Percentiles rank a stretch among this genome's conserved stretches.
phyloP scores from a whole-genome alignment of 2,113 vertebrate species.

The Ia io region DNA sequence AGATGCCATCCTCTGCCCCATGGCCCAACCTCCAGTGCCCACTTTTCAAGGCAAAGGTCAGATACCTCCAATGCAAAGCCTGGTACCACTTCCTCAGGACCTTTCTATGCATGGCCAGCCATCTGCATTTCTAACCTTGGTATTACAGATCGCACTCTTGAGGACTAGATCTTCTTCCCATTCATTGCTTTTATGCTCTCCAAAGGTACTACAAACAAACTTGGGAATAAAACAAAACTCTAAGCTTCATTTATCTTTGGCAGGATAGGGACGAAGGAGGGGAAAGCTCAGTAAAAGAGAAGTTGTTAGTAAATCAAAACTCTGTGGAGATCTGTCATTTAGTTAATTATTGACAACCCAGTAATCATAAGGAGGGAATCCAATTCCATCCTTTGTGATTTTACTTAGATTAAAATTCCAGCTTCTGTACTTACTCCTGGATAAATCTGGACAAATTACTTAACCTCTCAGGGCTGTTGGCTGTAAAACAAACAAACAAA shows the following conservation, averaged over 20 bases:
- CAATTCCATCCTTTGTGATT: background rate
- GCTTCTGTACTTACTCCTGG: background rate
- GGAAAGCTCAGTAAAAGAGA: background rate
- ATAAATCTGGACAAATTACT: background rate
- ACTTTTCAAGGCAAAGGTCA: background rate
- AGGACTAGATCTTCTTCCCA: background rate
- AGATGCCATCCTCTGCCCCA: background rate
- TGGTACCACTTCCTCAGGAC: background rate
- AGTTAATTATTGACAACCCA: background rate
- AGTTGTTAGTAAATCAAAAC: background rate
- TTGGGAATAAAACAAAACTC: background rate
- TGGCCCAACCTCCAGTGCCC: background rate
- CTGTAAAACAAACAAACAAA: background rate
- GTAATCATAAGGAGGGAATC: background rate
- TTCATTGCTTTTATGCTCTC: background rate
- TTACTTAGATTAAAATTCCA: slow-evolving; percentile 14
- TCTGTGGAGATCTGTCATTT: background rate
- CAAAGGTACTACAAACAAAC: background rate
- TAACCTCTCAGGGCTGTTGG: background rate
- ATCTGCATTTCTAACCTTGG: background rate
- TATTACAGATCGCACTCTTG: background rate
- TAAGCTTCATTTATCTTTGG: background rate
- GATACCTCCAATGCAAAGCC: background rate
- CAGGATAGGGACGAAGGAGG: background rate
- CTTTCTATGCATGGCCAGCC: background rate